Percentiles rank a stretch among this genome's conserved stretches.
Conservation (phyloP, 1,140 invertebrate genomes). For the Cardiocondyla obscurior region DNA sequence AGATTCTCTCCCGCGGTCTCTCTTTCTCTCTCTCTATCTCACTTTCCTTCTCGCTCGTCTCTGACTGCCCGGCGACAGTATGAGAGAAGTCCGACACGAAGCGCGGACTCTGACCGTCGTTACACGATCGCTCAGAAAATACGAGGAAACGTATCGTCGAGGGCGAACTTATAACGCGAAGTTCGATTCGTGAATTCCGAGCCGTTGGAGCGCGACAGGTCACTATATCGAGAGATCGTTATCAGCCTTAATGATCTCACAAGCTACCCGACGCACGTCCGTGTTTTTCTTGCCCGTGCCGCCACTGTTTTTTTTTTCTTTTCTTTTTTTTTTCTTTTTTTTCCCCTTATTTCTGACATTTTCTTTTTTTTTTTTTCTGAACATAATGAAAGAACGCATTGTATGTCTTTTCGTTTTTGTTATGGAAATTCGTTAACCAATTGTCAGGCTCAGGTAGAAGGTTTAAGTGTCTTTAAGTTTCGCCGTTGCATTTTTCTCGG, state of each 20-base stretch:
- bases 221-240: slow-evolving; percentile 52
- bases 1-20: not conserved
- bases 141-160: slow-evolving; percentile 2
- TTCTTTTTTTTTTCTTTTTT: not conserved
- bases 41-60: not conserved
- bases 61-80: not conserved
- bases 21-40: not conserved
- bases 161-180: slow-evolving; percentile 24
- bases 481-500: no score
- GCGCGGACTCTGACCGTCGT: not conserved
- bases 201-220: slow-evolving; percentile 45
- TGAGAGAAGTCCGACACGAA: slow-evolving; percentile 7
- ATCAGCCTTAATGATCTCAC: slow-evolving; percentile 53
- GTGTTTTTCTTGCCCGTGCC: slow-evolving; percentile 20
- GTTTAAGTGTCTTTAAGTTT: no score
- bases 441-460: no score
- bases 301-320: not conserved
- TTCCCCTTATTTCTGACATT: no score
- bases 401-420: no score
- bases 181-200: slow-evolving; percentile 40
- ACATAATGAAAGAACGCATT: no score
- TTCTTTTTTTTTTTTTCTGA: no score
- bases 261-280: slow-evolving; percentile 23
- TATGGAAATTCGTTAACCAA: no score
- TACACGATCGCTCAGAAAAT: slow-evolving; percentile 13